phyloP scores from a whole-genome alignment of 2,888 invertebrate genomes.

The Hirtodrosophila cameraria region DNA sequence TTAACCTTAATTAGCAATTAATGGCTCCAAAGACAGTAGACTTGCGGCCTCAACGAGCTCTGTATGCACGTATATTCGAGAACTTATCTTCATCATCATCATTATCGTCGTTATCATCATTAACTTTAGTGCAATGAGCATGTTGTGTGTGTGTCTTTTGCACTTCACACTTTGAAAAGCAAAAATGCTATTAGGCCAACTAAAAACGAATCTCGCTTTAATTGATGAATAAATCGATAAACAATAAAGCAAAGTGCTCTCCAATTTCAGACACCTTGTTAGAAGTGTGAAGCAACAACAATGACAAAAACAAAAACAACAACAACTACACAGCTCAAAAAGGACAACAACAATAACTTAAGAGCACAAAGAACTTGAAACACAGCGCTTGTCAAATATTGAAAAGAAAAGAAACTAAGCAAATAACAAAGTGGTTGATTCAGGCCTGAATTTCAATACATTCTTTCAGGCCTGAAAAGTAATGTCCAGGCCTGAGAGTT shows the following conservation, averaged over 20 bases:
- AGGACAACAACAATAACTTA: neutral
- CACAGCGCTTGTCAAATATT: no score
- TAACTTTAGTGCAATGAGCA: neutral
- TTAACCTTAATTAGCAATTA: slow-evolving; percentile 71
- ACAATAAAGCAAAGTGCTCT: slow-evolving; percentile 43
- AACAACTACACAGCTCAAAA: neutral
- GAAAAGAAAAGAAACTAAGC: no score
- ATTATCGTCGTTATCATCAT: slow-evolving; percentile 3
- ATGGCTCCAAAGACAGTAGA: slow-evolving; percentile 26
- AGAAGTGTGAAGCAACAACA: slow-evolving; percentile 6
- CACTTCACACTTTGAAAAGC: neutral
- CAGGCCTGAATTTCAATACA: no score
- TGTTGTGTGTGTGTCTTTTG: slow-evolving; percentile 3
- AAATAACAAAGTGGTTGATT: no score
- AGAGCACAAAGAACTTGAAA: no score
- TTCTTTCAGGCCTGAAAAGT: no score
- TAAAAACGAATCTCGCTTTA: slow-evolving; percentile 22
- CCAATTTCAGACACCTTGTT: slow-evolving; percentile 15
- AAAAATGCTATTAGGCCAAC: neutral
- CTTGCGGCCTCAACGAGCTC: no score
- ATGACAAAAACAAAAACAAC: neutral
- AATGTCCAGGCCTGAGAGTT: no score
- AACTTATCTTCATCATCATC: slow-evolving; percentile 1
- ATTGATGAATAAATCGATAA: slow-evolving; percentile 57
- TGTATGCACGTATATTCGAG: slow-evolving; percentile 9